Evolutionary conservation across 2,113 vertebrate species (phyloP).

Genomic region (Mellivora capensis): DNA sequence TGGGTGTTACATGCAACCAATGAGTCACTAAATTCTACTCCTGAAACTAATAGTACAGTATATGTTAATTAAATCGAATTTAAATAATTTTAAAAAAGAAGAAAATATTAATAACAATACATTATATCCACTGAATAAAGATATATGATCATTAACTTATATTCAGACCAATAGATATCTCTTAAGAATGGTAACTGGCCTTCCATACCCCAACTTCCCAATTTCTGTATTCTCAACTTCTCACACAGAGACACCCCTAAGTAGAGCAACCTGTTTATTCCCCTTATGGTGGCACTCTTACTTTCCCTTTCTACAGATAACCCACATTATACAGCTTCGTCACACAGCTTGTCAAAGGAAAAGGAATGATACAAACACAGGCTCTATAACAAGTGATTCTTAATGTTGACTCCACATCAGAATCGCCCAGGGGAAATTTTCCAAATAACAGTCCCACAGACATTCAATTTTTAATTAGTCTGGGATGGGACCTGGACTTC

Average conservation of each 20-base stretch:
- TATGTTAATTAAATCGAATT: background rate
- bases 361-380: background rate
- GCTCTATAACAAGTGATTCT: background rate
- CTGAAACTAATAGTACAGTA: background rate
- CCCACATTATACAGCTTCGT: background rate
- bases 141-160: background rate
- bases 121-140: background rate
- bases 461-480: background rate
- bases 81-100: background rate
- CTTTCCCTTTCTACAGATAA: background rate
- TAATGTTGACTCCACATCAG: background rate
- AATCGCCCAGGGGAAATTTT: background rate
- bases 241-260: background rate
- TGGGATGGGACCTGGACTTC: background rate
- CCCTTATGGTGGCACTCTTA: background rate
- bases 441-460: background rate
- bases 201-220: rapidly evolving
- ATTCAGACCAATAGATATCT: background rate
- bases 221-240: background rate
- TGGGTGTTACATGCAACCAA: background rate
- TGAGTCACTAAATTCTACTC: background rate
- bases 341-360: background rate
- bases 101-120: background rate
- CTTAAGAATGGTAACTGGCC: background rate
- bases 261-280: background rate